Evolutionary conservation across 2,113 vertebrate species (phyloP).

Genomic region (Pitta sordida): DNA sequence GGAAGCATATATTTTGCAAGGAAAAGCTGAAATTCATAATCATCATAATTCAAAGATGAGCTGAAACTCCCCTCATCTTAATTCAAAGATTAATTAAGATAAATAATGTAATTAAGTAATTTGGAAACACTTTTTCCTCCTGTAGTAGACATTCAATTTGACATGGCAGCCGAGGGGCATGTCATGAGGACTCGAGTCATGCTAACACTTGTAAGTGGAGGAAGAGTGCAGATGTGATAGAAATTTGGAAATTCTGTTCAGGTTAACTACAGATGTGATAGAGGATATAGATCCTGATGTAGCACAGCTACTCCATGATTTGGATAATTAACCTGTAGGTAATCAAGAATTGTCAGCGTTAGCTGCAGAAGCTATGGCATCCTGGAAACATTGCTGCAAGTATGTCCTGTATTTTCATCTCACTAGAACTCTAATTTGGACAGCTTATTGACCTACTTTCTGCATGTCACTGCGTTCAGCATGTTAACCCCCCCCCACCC

Average conservation of each 20-base stretch:
- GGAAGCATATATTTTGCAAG: neutral
- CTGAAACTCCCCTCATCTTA: neutral
- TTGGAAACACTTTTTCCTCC: neutral
- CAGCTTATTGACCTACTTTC: constrained; percentile 49
- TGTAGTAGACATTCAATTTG: neutral
- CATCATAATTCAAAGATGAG: neutral
- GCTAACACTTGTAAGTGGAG: neutral
- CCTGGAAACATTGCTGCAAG: neutral
- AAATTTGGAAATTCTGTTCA: neutral
- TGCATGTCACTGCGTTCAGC: neutral
- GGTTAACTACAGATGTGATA: neutral
- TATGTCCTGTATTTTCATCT: neutral
- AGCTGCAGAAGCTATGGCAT: neutral
- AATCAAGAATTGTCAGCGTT: neutral
- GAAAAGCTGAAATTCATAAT: neutral
- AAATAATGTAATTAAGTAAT: neutral
- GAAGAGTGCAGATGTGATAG: neutral
- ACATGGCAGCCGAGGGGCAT: neutral
- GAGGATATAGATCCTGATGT: neutral
- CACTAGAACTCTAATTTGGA: constrained; percentile 5
- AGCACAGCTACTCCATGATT: neutral
- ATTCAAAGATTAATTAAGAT: neutral
- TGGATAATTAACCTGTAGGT: neutral
- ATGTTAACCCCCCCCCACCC: neutral
- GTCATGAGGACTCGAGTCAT: neutral